Percentiles rank a stretch among this genome's conserved stretches.
Evolutionary conservation across 2,888 invertebrate genomes (phyloP).

Genomic region (Ametastegia equiseti): DNA sequence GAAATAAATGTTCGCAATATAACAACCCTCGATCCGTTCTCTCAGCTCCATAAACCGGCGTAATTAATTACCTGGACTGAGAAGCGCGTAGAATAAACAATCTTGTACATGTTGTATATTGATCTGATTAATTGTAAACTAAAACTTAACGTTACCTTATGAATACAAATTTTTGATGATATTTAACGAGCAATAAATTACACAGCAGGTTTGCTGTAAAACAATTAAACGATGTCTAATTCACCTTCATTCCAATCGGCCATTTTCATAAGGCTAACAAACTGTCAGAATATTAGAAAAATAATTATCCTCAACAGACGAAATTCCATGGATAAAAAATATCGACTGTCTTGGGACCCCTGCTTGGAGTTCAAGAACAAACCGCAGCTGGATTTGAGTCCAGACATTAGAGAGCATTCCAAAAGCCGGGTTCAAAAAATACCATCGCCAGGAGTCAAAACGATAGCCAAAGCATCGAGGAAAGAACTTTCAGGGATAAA

Average conservation of each 20-base stretch:
- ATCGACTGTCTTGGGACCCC: slow-evolving; percentile 47
- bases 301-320: background rate
- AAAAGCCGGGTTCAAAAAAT: background rate
- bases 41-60: slow-evolving; percentile 5
- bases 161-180: slow-evolving; percentile 58
- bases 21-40: background rate
- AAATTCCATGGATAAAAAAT: background rate
- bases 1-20: slow-evolving; percentile 17
- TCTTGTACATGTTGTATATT: slow-evolving; percentile 63
- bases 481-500: slow-evolving; percentile 62
- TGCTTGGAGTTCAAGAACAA: slow-evolving; percentile 51
- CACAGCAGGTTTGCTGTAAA: slow-evolving; percentile 64
- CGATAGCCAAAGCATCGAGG: slow-evolving; percentile 58
- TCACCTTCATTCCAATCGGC: background rate
- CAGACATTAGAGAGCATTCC: background rate
- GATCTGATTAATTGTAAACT: slow-evolving; percentile 58
- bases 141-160: slow-evolving; percentile 32
- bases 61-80: background rate
- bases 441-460: slow-evolving; percentile 52
- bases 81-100: slow-evolving; percentile 43
- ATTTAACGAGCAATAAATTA: slow-evolving; percentile 72
- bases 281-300: background rate
- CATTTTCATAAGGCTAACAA: background rate
- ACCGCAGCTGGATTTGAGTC: background rate
- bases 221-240: slow-evolving; percentile 39